Evolutionary conservation across 2,797 vertebrate species (phyloP).

Genomic region (Sebastes oblongus): DNA sequence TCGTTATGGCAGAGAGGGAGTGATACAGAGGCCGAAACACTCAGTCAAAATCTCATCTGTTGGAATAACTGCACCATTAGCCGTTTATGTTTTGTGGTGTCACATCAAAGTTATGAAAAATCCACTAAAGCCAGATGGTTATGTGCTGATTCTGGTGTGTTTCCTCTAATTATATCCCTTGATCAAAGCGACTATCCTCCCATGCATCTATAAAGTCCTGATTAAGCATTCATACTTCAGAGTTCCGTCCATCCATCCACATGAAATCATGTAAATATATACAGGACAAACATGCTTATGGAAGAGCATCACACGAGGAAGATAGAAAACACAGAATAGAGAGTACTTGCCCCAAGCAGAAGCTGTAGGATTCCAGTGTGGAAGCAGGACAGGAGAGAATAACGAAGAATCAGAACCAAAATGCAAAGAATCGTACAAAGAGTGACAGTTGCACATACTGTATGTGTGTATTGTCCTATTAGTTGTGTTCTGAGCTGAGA

Average conservation of each 20-base stretch:
- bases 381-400: slow-evolving; percentile 79
- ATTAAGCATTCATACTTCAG: neutral
- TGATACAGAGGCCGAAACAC: slow-evolving; percentile 59
- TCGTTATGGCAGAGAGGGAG: slow-evolving; percentile 61
- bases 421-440: neutral
- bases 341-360: slow-evolving; percentile 92
- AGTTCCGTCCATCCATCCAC: neutral
- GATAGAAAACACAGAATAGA: slow-evolving; percentile 58
- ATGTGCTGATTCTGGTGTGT: slow-evolving; percentile 30
- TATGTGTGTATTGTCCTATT: slow-evolving; percentile 2
- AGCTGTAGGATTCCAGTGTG: slow-evolving; percentile 82
- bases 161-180: slow-evolving; percentile 24
- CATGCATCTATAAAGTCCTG: neutral
- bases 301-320: neutral
- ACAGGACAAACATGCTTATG: slow-evolving; percentile 6
- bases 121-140: slow-evolving; percentile 48
- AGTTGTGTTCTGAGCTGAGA: neutral
- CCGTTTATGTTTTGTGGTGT: slow-evolving; percentile 55
- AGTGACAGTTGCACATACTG: neutral
- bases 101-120: slow-evolving; percentile 63
- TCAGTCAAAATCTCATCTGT: slow-evolving; percentile 68
- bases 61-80: slow-evolving; percentile 62
- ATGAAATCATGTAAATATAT: slow-evolving; percentile 18
- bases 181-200: slow-evolving; percentile 30
- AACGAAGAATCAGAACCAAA: slow-evolving; percentile 47